Conservation (phyloP, 92 coral and sea anemone species). For the Pocillopora grandis region DNA sequence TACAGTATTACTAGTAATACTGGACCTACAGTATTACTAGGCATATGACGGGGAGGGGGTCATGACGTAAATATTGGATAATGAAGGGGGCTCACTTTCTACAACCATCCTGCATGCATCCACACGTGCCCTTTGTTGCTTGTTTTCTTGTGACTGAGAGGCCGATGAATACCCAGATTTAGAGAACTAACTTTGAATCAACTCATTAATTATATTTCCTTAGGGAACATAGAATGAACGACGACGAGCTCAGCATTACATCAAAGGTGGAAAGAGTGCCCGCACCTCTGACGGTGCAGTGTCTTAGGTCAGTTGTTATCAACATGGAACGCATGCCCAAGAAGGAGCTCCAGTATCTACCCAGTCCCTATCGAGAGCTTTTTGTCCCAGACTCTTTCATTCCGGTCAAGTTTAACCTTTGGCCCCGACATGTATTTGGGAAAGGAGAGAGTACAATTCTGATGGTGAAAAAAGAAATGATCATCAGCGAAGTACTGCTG, state of each 20-base stretch:
- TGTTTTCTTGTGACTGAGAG: too few relatives aligned
- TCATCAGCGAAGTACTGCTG: conserved; percentile 47
- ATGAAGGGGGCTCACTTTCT: too few relatives aligned
- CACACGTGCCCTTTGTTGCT: too few relatives aligned
- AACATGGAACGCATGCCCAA: conserved; percentile 27
- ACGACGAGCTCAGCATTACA: background rate
- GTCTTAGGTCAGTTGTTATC: conserved; percentile 50
- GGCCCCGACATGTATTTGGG: conserved; percentile 37
- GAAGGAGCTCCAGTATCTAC: conserved; percentile 29
- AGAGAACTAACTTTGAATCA: background rate
- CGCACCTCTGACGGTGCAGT: conserved; percentile 44
- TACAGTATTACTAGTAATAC: too few relatives aligned
- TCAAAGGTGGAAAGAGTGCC: conserved; percentile 23
- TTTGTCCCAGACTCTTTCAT: conserved; percentile 25
- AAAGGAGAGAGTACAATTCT: conserved; percentile 17
- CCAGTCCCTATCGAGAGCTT: conserved; percentile 38
- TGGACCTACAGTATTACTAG: too few relatives aligned
- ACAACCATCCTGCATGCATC: too few relatives aligned
- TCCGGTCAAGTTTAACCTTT: conserved; percentile 35
- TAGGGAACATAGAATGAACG: conserved; percentile 4
- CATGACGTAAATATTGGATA: too few relatives aligned
- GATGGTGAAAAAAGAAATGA: conserved; percentile 30
- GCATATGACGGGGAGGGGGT: too few relatives aligned
- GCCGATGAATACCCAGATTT: too few relatives aligned
- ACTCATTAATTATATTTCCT: background rate